Evolutionary conservation across 2,888 invertebrate species (phyloP).

Genomic region (Trissoscelio sp.): DNA sequence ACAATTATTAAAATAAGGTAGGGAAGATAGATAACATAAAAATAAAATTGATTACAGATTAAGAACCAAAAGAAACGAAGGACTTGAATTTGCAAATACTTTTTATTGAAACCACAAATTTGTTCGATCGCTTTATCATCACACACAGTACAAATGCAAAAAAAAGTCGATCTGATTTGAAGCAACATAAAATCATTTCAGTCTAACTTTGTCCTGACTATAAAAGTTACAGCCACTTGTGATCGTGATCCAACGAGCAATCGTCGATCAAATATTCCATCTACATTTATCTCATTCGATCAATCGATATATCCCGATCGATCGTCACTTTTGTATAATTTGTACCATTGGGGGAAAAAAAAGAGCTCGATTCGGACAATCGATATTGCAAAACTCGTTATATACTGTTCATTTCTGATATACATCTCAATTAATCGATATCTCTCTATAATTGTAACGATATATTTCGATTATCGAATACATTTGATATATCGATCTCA

Average conservation of each 20-base stretch:
- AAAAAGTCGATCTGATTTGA: conserved; percentile 34
- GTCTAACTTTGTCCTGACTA: conserved; percentile 48
- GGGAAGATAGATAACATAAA: too few species aligned
- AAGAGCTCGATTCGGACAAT: conserved; percentile 2
- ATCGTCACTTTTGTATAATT: conserved; percentile 9
- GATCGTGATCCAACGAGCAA: too few species aligned
- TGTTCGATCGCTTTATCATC: conserved; percentile 45
- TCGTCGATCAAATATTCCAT: too few species aligned
- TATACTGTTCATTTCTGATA: background rate
- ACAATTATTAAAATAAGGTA: too few species aligned
- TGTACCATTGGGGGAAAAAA: conserved; percentile 16
- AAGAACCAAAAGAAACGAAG: background rate
- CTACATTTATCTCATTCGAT: too few species aligned
- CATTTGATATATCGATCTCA: conserved; percentile 12
- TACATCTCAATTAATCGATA: background rate
- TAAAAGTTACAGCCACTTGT: conserved; percentile 60
- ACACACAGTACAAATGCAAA: conserved; percentile 54
- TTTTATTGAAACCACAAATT: conserved; percentile 58
- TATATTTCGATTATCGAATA: background rate
- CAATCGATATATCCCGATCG: background rate
- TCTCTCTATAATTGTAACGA: background rate
- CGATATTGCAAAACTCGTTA: conserved; percentile 9
- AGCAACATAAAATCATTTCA: conserved; percentile 52
- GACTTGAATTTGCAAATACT: conserved; percentile 35
- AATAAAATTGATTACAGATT: too few species aligned